Base-by-base conservation (phyloP, 2,113 vertebrate genomes). In the Furnarius figulus region DNA sequence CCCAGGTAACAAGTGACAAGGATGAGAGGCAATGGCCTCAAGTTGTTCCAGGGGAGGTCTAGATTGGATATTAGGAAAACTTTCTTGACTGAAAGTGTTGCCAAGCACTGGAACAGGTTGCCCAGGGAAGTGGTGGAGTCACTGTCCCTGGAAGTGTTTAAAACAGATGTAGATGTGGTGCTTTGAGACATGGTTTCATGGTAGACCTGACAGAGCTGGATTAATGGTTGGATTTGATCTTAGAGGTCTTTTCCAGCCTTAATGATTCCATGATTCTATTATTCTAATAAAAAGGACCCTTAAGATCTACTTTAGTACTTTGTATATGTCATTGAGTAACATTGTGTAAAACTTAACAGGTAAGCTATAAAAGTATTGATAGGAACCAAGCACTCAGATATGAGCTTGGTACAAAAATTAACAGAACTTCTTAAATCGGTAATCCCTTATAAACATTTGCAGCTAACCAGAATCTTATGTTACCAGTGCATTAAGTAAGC, bases 91-190 rank as follows among this genome's bases (percentile, higher is more conserved):
- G 18, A 7, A 35, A 35, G 21, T 14, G 9, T 66, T 80, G 44
- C 5, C 4, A 42, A 58, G 5, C 6, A 23, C 37, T 65, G 25
- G 31, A 65, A 31, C 6, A 49, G 58, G 35, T 30, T 31, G 20
- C 7, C 31, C 30, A 56, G 24, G n/a, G 30, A 65, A 56, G 16
- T 63, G 25, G 27, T 66, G 22, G 16, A 42, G 25, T 19, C 49
- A 24, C 16, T 72, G 42, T 19, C 18, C 17, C 42, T 65, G 42
- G 8, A 55, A 72, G 16, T 3, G 3, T 18, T 37, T 7, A 33
- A 12, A 28, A 47, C 31, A 49, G 4, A 3, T 0, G 0, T 35
- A 56, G 25, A 19, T 42, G 9, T 35, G 17, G 21, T 44, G 31
- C 27, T 88, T 37, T 14, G 35, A 58, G 35, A 33, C 5, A 27